These are phyloP conservation scores for Pterocles burchelli DNA, from an alignment of 2,113 vertebrate genomes.

Conservation along the genomic window DNA sequence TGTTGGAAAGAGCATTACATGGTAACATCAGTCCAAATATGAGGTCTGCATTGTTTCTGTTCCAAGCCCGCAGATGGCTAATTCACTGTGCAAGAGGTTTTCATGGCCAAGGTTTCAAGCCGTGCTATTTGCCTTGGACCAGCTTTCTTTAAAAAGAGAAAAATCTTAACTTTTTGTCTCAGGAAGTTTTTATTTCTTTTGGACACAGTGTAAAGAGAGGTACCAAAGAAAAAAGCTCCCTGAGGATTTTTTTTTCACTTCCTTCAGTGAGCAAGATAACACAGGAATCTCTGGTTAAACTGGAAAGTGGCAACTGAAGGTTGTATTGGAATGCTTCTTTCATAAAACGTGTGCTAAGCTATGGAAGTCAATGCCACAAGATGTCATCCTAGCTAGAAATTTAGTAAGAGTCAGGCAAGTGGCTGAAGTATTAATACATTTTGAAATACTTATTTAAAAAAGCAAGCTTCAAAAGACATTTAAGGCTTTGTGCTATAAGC, in stretches of 20 bases:
- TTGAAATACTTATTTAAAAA: neutral
- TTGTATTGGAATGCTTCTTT: neutral
- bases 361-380: neutral
- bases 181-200: neutral
- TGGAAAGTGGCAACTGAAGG: neutral
- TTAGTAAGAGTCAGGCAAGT: neutral
- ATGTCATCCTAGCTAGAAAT: neutral
- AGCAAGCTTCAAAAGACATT: neutral
- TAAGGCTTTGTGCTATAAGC: neutral
- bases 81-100: conserved; percentile 50
- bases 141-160: neutral
- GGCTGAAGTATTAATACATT: neutral
- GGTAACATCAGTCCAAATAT: conserved; percentile 36
- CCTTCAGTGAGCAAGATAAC: neutral
- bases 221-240: neutral
- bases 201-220: neutral
- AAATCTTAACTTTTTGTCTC: neutral
- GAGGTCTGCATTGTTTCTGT: conserved; percentile 47
- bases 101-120: conserved; percentile 51
- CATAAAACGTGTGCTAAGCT: neutral
- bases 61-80: conserved; percentile 59
- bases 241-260: neutral
- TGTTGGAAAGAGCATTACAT: conserved; percentile 64
- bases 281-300: neutral
- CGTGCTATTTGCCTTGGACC: conserved; percentile 38